A percentile compares a stretch with the other conserved stretches of the same genome.
These are phyloP conservation scores for Chrysina gloriosa DNA, from an alignment of 2,888 invertebrate genomes.

Conservation along the genomic window DNA sequence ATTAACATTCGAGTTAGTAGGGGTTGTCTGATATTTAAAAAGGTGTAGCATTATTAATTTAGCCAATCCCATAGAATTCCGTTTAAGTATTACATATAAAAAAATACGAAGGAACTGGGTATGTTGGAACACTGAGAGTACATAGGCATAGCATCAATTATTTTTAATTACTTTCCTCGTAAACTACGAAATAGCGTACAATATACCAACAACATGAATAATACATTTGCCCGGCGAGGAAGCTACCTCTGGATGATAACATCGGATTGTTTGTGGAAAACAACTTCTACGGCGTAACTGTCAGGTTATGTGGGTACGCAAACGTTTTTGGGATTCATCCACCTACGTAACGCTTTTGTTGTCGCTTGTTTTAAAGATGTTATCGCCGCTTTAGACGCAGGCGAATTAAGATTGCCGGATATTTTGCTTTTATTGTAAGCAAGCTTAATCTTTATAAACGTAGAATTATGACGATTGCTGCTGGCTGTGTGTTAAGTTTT, in stretches of 20 bases:
- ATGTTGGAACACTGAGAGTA: no score
- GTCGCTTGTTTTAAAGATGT: slow-evolving; percentile 39
- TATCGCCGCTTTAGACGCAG: slow-evolving; percentile 28
- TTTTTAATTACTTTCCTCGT: slow-evolving; percentile 31
- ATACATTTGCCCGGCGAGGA: slow-evolving; percentile 11
- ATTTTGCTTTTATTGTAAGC: slow-evolving; percentile 30
- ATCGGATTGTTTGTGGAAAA: slow-evolving; percentile 23
- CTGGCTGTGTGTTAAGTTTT: slow-evolving; percentile 25
- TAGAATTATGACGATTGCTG: slow-evolving; percentile 34
- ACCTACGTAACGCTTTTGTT: slow-evolving; percentile 39
- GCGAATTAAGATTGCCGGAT: slow-evolving; percentile 35
- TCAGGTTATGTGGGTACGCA: slow-evolving; percentile 31
- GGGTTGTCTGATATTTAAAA: no score
- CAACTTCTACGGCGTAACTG: slow-evolving; percentile 14
- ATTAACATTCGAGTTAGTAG: no score
- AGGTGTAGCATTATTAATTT: no score
- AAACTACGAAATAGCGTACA: slow-evolving; percentile 8
- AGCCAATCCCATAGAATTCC: no score
- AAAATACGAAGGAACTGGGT: no score
- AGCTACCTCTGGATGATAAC: slow-evolving; percentile 21
- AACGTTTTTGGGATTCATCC: slow-evolving; percentile 19
- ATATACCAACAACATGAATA: slow-evolving; percentile 14
- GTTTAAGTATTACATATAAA: no score
- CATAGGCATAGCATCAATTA: slow-evolving; percentile 13
- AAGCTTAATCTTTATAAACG: slow-evolving; percentile 28